phyloP scores from a whole-genome alignment of 2,888 invertebrate species.

The Hydroisotoma schaefferi region DNA sequence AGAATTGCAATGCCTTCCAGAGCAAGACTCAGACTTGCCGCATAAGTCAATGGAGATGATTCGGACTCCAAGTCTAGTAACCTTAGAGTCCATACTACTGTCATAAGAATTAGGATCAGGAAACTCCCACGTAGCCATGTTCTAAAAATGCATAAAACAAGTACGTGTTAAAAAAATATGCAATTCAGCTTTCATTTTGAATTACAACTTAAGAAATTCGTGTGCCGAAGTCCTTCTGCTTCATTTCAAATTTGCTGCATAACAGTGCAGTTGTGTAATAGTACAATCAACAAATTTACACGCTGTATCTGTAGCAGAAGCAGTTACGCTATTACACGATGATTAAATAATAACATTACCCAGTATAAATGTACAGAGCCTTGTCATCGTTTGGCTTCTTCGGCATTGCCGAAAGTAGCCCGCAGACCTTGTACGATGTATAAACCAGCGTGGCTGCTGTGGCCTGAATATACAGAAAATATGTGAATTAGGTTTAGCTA shows the following conservation, averaged over 20 bases:
- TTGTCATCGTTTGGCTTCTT: constrained; percentile 49
- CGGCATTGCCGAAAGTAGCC: constrained; percentile 47
- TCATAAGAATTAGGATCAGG: constrained; percentile 47
- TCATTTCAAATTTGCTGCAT: too few relatives aligned
- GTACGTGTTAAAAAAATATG: too few relatives aligned
- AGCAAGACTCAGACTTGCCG: constrained; percentile 46
- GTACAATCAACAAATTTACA: too few relatives aligned
- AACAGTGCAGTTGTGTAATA: too few relatives aligned
- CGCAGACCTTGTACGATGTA: constrained; percentile 48
- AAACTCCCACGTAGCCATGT: constrained; percentile 49
- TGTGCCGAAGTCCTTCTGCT: constrained; percentile 2
- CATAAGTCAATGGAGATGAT: constrained; percentile 45
- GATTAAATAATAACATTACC: too few relatives aligned
- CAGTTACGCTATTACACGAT: too few relatives aligned
- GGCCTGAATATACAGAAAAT: constrained; percentile 36
- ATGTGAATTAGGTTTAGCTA: too few relatives aligned
- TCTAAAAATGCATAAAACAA: constrained; percentile 24
- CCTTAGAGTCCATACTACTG: constrained; percentile 48
- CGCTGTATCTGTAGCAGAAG: too few relatives aligned
- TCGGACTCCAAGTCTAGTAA: constrained; percentile 47
- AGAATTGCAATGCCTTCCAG: constrained; percentile 47
- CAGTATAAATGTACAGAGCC: constrained; percentile 46
- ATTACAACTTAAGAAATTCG: too few relatives aligned
- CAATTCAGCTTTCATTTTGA: too few relatives aligned
- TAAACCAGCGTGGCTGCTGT: constrained; percentile 47